Evolutionary conservation across 2,888 invertebrate genomes (phyloP).

Genomic region (Mimas tiliae): DNA sequence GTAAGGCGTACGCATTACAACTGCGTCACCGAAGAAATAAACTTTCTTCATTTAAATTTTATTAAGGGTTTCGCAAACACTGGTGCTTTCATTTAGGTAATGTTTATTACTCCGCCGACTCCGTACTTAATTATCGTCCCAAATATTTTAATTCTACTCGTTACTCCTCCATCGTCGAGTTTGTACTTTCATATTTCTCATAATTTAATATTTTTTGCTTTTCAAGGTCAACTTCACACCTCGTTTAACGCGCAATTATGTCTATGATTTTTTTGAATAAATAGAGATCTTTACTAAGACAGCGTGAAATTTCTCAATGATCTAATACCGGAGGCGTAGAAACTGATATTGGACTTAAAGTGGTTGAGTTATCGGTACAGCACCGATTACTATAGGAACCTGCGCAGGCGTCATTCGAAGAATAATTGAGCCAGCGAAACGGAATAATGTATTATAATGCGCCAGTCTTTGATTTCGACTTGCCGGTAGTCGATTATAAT

Average conservation of each 20-base stretch:
- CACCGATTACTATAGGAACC: constrained; percentile 53
- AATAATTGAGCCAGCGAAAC: constrained; percentile 53
- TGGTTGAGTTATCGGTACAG: constrained; percentile 53
- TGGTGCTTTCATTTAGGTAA: background rate
- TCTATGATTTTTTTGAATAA: background rate
- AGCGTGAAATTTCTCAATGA: constrained; percentile 53
- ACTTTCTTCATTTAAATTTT: background rate
- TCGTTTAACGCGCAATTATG: constrained; percentile 14
- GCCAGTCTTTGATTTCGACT: constrained; percentile 34
- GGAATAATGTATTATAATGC: constrained; percentile 40
- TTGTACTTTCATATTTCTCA: constrained; percentile 22
- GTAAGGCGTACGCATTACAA: too few species aligned
- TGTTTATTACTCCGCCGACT: constrained; percentile 10
- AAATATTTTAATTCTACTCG: constrained; percentile 10
- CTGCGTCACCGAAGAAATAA: too few species aligned
- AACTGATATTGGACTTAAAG: constrained; percentile 48
- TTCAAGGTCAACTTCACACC: constrained; percentile 9
- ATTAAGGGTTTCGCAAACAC: background rate
- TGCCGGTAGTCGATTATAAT: constrained; percentile 2
- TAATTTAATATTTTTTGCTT: constrained; percentile 5
- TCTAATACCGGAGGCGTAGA: constrained; percentile 57
- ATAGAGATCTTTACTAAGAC: constrained; percentile 27
- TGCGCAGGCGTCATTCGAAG: constrained; percentile 57
- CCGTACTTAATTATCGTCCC: constrained; percentile 13
- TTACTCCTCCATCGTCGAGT: constrained; percentile 5